Evolutionary conservation across 2,888 invertebrate genomes (phyloP), one percentile per base, ranked within the genome.

Genomic region (Exephanes ischioxanthus): DNA sequence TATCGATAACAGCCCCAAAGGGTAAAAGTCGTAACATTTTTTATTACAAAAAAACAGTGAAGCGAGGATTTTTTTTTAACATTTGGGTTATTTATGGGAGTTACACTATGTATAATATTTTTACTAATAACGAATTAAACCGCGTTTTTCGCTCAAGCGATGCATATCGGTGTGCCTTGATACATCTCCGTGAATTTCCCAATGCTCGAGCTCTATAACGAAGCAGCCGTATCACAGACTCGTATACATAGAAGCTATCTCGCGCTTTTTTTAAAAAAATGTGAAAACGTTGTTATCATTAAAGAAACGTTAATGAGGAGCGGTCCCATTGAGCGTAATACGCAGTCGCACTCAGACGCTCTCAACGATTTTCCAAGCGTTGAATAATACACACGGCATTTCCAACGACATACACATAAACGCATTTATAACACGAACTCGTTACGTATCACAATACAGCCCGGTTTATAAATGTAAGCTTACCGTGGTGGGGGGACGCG

Each of bases 231-330:
- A 30, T 70, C 51, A n/a, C 33, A 16, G 70, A 51, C 70, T 70
- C 70, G 70, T 22, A 53, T 6, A 14, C 41, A 16, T 9, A 41
- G 67, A 41, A 45, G 41, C 37, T 67, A 26, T 19, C 37, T 2
- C 19, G 41, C 19, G 26, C 19, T n/a, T 11, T n/a, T 9, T 6
- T 16, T 1, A 37, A 37, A 45, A 66, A 67, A 41, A 37, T n/a
- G 1, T 73, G 72, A 58, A 73, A 73, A 73, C 55, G 58, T 73
- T 58, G 41, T 73, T 73, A 37, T 76, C 76, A 67, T 75, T 63
- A 55, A 45, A 71, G 68, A 80, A 72, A 79, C 71, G 63, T 80
- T 84, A 84, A 84, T 84, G 84, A 84, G 84, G 76, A 67, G 45
- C 66, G 33, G 45, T 16, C 30, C 7, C 71, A 76, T 84, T 70